Evolutionary conservation across 64 coral and sea anemone genomes (phyloP), one percentile per base, ranked within the genome.

Genomic region (Trachythela sp.): DNA sequence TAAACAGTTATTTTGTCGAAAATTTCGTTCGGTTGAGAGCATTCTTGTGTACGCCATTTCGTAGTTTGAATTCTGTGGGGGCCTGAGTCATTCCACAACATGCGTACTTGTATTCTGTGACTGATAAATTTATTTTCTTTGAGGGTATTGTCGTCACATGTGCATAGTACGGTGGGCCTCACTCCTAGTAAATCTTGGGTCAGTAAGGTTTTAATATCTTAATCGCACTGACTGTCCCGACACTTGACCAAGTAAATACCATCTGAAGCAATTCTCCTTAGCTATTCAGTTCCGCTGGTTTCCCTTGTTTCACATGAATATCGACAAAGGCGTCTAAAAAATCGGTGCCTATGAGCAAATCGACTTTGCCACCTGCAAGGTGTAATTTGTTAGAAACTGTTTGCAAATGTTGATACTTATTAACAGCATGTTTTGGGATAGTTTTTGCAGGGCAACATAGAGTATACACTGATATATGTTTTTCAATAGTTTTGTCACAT

Each of bases 81-180:
- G 9, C 71, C 71, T 77, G 30, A 14, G 2, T 77, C 71, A 35
- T 77, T 77, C 71, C 71, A 77, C 0, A n/a, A n/a, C 71, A 77
- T 77, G 13, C 36, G 29, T 13, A 77, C 71, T 77, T 77, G 30
- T 77, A 77, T 77, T 77, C 71, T 77, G 13, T n/a, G 7, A 34
- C 30, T 35, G 26, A 77, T 77, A 17, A 77, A 77, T 38, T 35
- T 77, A 77, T 27, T 77, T 38, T 77, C 71, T 77, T 77, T 77
- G 30, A 77, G 71, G 30, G 36, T 32, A 38, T 34, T 38, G 30
- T 77, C 71, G 30, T 32, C 26, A 77, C 71, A 77, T 13, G 71
- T 77, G 31, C 71, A 77, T 4, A 77, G 71, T 77, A 7, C 4
- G 8, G 71, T 77, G 4, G 71, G 71, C 30, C 0, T 77, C 26